phyloP scores from a whole-genome alignment of 2,888 invertebrate genomes.

The Bedellia somnulentella region DNA sequence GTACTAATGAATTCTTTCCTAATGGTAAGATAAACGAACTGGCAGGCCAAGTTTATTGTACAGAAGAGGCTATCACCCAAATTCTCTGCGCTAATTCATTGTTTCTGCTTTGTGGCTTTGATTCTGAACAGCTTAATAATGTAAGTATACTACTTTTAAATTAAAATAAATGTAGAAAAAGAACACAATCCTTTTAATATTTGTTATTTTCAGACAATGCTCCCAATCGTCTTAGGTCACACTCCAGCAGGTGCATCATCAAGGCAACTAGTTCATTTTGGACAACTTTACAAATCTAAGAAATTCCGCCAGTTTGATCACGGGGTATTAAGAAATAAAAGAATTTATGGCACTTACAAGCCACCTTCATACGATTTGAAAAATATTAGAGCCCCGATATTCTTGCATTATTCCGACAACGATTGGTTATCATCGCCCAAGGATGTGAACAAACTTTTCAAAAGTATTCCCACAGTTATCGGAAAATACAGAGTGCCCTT shows the following conservation, averaged over 20 bases:
- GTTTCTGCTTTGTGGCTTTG: slow-evolving; percentile 63
- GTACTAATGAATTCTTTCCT: slow-evolving; percentile 62
- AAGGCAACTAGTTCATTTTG: slow-evolving; percentile 51
- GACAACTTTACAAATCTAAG: slow-evolving; percentile 40
- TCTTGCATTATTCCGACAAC: slow-evolving; percentile 51
- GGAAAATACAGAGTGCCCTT: slow-evolving; percentile 49
- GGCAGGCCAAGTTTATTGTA: slow-evolving; percentile 47
- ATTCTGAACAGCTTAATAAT: slow-evolving; percentile 49
- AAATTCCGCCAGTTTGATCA: slow-evolving; percentile 55
- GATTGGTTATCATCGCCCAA: slow-evolving; percentile 49
- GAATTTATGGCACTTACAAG: slow-evolving; percentile 38
- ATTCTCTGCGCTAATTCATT: slow-evolving; percentile 62
- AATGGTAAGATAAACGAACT: slow-evolving; percentile 47
- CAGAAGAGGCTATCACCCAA: slow-evolving; percentile 46
- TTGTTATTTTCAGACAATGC: slow-evolving; percentile 46
- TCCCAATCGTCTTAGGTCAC: slow-evolving; percentile 49
- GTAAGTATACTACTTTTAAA: slow-evolving; percentile 34
- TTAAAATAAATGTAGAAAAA: no score
- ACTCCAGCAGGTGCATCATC: slow-evolving; percentile 54
- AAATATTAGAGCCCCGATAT: slow-evolving; percentile 43
- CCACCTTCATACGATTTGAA: slow-evolving; percentile 53
- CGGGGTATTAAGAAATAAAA: slow-evolving; percentile 36
- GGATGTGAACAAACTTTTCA: slow-evolving; percentile 40
- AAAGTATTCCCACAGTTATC: slow-evolving; percentile 33
- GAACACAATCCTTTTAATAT: background rate